Evolutionary conservation across 2,888 invertebrate genomes (phyloP), one percentile per base, ranked within the genome.

Genomic region (Pyrocoelia pectoralis): DNA sequence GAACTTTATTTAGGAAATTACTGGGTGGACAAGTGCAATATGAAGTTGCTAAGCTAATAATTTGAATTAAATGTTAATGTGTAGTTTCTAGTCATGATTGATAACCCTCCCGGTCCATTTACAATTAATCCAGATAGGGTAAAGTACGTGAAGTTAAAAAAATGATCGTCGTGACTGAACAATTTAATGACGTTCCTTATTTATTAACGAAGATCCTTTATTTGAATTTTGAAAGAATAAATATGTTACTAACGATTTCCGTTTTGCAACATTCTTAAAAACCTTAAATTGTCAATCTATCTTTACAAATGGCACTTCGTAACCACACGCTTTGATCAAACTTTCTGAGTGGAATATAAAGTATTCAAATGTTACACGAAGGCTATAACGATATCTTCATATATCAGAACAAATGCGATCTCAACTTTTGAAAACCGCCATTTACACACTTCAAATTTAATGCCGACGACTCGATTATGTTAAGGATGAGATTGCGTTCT

Each of bases 291-390:
- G 46, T 46, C 46, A 46, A 46, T 18, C 41, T 41, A 41, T 13
- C 46, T 46, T 46, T 46, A 46, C n/a, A 46, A 46, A 46, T 46
- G 15, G 46, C 46, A 46, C 18, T 46, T 46, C 18, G 14, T 17
- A 46, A 18, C 46, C 46, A 17, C 46, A 18, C 46, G 15, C 46
- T 46, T 46, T 46, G 46, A 46, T 46, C 18, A 46, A 46, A 46
- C 46, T 46, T 46, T 46, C 46, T 18, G 18, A 46, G 46, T 46
- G n/a, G 46, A 46, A 46, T 46, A 46, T 46, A 46, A 46, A 46
- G 46, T 46, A 46, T 46, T 46, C 15, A 46, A 46, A 46, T 46
- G 41, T 18, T 46, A 46, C 18, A 18, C 17, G 46, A 46, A 46
- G 46, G n/a, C 46, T 17, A 41, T 41, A 41, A 41, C 41, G 41